Conservation (phyloP, 2,113 vertebrate genomes). For the Chionodraco myersi region DNA sequence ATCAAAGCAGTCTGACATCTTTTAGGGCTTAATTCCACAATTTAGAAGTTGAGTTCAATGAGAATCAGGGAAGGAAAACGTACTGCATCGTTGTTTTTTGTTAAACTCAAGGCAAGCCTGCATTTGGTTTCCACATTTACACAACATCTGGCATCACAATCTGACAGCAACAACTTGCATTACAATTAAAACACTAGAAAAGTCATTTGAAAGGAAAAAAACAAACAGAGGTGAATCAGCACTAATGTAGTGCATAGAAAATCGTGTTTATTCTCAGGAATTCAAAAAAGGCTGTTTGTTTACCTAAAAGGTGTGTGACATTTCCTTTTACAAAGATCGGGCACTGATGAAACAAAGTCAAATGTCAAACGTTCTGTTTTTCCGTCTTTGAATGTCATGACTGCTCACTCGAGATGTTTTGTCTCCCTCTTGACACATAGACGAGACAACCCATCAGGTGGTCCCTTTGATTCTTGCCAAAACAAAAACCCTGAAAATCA, state of each 20-base stretch:
- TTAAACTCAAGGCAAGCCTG: constrained; percentile 69
- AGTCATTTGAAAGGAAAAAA: constrained; percentile 87
- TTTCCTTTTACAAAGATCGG: constrained; percentile 64
- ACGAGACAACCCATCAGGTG: constrained; percentile 9
- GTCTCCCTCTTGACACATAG: constrained; percentile 11
- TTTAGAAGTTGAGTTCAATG: not conserved
- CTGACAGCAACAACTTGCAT: constrained; percentile 81
- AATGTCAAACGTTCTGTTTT: constrained; percentile 44
- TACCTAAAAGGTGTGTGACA: constrained; percentile 55
- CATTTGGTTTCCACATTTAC: constrained; percentile 78
- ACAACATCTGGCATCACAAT: constrained; percentile 80
- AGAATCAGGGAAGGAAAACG: constrained; percentile 23
- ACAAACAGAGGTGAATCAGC: constrained; percentile 84
- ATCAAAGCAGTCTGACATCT: not conserved
- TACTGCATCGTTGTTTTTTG: constrained; percentile 52
- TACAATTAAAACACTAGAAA: constrained; percentile 92
- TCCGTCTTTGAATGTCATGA: constrained; percentile 41
- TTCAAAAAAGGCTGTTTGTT: constrained; percentile 63
- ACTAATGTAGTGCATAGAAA: constrained; percentile 97
- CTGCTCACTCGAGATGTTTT: constrained; percentile 3
- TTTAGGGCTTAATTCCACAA: not conserved
- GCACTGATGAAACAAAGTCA: constrained; percentile 63
- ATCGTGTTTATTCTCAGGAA: constrained; percentile 54
- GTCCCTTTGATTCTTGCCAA: constrained; percentile 31
- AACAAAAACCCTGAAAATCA: constrained; percentile 1